Conservation (phyloP, 2,113 vertebrate species). For the Dascyllus trimaculatus region DNA sequence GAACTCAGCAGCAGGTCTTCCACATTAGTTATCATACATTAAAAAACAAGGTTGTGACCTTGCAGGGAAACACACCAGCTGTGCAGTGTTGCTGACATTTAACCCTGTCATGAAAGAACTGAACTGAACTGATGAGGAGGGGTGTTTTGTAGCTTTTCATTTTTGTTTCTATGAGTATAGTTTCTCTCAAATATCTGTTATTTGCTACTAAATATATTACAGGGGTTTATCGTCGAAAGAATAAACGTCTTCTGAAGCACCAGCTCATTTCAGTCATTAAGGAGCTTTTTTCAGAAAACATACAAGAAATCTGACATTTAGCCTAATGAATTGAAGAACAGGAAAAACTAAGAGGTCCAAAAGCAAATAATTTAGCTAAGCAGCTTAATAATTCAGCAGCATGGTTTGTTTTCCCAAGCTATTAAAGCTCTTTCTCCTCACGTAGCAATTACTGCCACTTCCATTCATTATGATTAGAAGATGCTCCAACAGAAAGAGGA, state of each 20-base stretch:
- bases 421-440: constrained; percentile 27
- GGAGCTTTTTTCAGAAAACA: constrained; percentile 14
- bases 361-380: constrained; percentile 49
- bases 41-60: not conserved
- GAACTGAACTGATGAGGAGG: not conserved
- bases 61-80: not conserved
- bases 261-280: constrained; percentile 32
- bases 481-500: constrained; percentile 17
- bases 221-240: constrained; percentile 27
- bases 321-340: constrained; percentile 28
- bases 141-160: constrained; percentile 28
- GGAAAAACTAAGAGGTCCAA: constrained; percentile 25
- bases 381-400: constrained; percentile 48
- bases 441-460: constrained; percentile 33
- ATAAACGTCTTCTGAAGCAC: constrained; percentile 38
- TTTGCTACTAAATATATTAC: constrained; percentile 23
- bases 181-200: constrained; percentile 5
- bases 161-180: constrained; percentile 16
- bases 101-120: constrained; percentile 1
- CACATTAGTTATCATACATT: not conserved
- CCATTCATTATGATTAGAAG: constrained; percentile 48
- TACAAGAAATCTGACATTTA: constrained; percentile 8
- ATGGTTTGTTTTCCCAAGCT: constrained; percentile 35
- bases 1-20: not conserved
- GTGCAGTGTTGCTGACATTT: not conserved